phyloP scores from a whole-genome alignment of 2,797 vertebrate species.

The Brachyrhaphis roseni region DNA sequence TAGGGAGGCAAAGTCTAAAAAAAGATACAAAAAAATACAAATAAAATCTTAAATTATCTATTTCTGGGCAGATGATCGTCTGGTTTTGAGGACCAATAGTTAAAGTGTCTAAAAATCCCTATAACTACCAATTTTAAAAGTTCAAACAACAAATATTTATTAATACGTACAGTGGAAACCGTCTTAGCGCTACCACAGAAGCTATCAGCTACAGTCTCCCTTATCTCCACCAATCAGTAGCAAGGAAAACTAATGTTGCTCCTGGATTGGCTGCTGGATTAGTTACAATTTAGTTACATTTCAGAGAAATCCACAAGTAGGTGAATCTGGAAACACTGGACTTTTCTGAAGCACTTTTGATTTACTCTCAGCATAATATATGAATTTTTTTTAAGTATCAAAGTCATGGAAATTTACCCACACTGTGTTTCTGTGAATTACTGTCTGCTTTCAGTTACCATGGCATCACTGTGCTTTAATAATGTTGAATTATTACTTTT shows the following conservation, averaged over 20 bases:
- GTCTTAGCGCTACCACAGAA: background rate
- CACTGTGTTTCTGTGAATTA: background rate
- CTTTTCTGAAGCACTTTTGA: background rate
- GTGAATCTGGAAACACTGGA: background rate
- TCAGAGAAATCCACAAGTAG: background rate
- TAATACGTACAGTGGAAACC: background rate
- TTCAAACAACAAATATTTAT: background rate
- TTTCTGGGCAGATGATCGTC: too few relatives aligned
- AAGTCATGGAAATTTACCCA: background rate
- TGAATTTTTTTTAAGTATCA: background rate
- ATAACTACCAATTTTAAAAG: too few relatives aligned
- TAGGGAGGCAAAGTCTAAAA: too few relatives aligned
- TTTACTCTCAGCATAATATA: background rate
- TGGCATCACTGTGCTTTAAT: background rate
- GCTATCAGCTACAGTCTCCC: background rate
- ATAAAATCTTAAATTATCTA: background rate
- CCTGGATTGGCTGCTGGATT: background rate
- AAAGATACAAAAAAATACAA: too few relatives aligned
- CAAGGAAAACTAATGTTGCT: background rate
- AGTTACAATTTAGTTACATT: background rate
- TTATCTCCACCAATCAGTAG: background rate
- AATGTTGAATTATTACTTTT: background rate
- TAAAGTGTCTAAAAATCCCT: too few relatives aligned
- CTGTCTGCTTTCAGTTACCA: background rate
- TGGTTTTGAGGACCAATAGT: too few relatives aligned